Conservation (phyloP, 2,797 vertebrate genomes). For the Antrozous pallidus region DNA sequence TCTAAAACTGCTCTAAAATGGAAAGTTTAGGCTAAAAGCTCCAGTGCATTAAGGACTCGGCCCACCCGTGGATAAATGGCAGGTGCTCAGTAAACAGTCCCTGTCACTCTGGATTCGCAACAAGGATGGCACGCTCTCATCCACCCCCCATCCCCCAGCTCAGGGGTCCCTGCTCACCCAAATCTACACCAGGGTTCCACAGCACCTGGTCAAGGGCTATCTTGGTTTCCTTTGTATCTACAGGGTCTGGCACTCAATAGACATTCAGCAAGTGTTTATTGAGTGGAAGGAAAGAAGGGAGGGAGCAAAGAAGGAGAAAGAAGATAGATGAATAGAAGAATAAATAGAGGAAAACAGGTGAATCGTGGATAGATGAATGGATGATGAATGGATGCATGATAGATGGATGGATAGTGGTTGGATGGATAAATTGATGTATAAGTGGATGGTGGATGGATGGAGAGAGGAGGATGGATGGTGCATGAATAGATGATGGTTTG, state of each 20-base stretch:
- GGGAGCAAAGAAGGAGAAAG: no score
- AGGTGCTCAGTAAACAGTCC: rapidly evolving
- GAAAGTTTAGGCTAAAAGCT: neutral
- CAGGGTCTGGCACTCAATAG: neutral
- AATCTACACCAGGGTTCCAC: neutral
- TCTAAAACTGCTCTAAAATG: neutral
- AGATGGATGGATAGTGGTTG: neutral
- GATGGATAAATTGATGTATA: neutral
- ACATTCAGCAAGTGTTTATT: neutral
- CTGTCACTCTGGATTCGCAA: neutral
- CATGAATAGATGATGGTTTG: no score
- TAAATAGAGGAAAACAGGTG: neutral
- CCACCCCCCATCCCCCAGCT: rapidly evolving
- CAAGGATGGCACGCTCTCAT: rapidly evolving
- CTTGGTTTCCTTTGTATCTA: no score
- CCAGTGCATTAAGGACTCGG: rapidly evolving
- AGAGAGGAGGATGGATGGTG: no score
- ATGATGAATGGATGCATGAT: no score
- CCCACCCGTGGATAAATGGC: rapidly evolving
- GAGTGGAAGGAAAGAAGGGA: neutral
- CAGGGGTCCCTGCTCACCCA: neutral
- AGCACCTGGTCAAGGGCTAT: neutral
- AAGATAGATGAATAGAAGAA: neutral
- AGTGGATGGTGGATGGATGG: no score
- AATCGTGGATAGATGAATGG: neutral